A percentile compares a stretch with the other conserved stretches of the same genome.
These are phyloP conservation scores for Chrosomus eos DNA, from an alignment of 2,797 vertebrate species.

Conservation along the genomic window DNA sequence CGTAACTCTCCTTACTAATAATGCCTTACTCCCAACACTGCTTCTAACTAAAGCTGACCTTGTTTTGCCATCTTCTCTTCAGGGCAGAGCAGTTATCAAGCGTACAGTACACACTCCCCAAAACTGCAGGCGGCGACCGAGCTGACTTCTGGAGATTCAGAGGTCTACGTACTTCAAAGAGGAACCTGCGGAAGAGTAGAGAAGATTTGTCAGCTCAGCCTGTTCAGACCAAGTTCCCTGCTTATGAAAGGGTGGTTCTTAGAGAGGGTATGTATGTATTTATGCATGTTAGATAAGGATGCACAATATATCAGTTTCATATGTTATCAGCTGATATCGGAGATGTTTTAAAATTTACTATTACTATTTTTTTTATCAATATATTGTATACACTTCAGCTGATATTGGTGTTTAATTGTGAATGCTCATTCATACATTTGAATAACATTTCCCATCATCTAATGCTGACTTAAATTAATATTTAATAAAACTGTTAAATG, in stretches of 20 bases:
- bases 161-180: slow-evolving; percentile 95
- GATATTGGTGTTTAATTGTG: background rate
- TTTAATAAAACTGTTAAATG: background rate
- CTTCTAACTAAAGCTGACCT: background rate
- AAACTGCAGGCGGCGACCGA: slow-evolving; percentile 94
- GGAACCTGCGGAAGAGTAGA: slow-evolving; percentile 95
- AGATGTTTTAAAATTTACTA: background rate
- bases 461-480: background rate
- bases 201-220: slow-evolving; percentile 87
- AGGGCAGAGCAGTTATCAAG: slow-evolving; percentile 98
- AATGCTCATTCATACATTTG: background rate
- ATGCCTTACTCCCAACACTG: background rate
- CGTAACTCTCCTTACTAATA: background rate
- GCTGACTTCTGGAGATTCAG: slow-evolving; percentile 98
- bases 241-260: slow-evolving; percentile 86
- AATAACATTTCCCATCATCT: background rate
- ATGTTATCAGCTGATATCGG: background rate
- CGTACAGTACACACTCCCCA: slow-evolving; percentile 96
- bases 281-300: background rate
- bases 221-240: slow-evolving; percentile 97
- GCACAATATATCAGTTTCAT: background rate
- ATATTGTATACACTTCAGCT: background rate
- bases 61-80: slow-evolving; percentile 35
- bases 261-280: slow-evolving; percentile 77
- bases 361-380: background rate